phyloP scores from a whole-genome alignment of 2,888 invertebrate genomes.

The Heliconius ismenius region DNA sequence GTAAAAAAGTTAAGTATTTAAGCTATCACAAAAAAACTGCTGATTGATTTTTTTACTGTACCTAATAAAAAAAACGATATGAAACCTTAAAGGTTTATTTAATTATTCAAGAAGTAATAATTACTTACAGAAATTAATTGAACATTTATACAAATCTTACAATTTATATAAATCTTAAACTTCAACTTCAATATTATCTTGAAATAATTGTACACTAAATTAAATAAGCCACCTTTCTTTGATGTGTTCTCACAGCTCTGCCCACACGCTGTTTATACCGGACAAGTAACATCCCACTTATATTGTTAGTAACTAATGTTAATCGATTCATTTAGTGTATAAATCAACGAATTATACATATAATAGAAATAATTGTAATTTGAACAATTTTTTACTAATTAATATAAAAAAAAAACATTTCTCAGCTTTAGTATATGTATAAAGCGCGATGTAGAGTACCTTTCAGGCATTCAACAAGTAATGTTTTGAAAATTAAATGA shows the following conservation, averaged over 20 bases:
- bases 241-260: constrained; percentile 4
- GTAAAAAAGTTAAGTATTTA: not conserved
- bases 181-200: not conserved
- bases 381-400: not conserved
- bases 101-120: not conserved
- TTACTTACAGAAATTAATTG: too few relatives aligned
- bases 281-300: constrained; percentile 22
- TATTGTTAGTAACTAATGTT: constrained; percentile 7
- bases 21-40: too few relatives aligned
- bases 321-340: not conserved
- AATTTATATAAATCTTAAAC: not conserved
- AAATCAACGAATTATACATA: not conserved
- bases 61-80: not conserved
- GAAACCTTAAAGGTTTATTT: not conserved
- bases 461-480: too few relatives aligned
- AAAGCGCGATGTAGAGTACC: too few relatives aligned
- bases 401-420: not conserved
- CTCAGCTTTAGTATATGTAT: too few relatives aligned
- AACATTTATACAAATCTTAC: too few relatives aligned
- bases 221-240: not conserved
- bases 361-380: not conserved
- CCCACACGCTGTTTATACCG: constrained; percentile 16
- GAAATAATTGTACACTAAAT: not conserved
- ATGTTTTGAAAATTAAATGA: too few relatives aligned
- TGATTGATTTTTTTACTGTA: too few relatives aligned